A percentile compares a stretch with the other conserved stretches of the same genome.
Conservation (phyloP, 2,888 invertebrate species). For the Melangyna quadrimaculata region DNA sequence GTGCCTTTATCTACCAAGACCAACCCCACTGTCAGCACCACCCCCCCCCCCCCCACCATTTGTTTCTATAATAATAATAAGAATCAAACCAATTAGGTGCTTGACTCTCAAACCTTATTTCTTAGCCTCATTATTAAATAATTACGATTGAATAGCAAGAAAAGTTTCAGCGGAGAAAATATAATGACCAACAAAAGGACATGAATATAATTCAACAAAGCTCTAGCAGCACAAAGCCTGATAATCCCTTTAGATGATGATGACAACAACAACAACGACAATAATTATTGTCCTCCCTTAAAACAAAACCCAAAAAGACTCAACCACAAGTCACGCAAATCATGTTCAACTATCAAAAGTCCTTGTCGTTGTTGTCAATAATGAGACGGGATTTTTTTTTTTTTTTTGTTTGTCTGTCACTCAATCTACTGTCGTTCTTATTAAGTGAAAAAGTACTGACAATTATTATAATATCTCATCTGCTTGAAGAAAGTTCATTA, state of each 20-base stretch:
- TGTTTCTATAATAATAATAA: slow-evolving; percentile 24
- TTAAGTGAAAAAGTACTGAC: slow-evolving; percentile 57
- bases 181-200: neutral
- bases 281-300: neutral
- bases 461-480: slow-evolving; percentile 66
- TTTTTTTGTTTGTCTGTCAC: neutral
- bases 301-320: slow-evolving; percentile 6
- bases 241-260: slow-evolving; percentile 23
- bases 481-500: slow-evolving; percentile 50
- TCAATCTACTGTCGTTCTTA: neutral
- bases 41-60: neutral
- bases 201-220: neutral
- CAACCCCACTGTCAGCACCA: neutral
- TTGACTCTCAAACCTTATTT: slow-evolving; percentile 62
- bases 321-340: slow-evolving; percentile 65
- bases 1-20: neutral
- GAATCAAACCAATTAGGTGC: slow-evolving; percentile 44
- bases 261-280: neutral
- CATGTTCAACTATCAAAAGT: slow-evolving; percentile 49
- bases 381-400: neutral
- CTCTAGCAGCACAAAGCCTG: neutral
- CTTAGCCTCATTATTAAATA: slow-evolving; percentile 65
- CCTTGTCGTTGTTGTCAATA: slow-evolving; percentile 33
- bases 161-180: neutral
- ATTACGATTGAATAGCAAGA: slow-evolving; percentile 37